Evolutionary conservation across 1,140 invertebrate genomes (phyloP).

Genomic region (Drosophila saltans): DNA sequence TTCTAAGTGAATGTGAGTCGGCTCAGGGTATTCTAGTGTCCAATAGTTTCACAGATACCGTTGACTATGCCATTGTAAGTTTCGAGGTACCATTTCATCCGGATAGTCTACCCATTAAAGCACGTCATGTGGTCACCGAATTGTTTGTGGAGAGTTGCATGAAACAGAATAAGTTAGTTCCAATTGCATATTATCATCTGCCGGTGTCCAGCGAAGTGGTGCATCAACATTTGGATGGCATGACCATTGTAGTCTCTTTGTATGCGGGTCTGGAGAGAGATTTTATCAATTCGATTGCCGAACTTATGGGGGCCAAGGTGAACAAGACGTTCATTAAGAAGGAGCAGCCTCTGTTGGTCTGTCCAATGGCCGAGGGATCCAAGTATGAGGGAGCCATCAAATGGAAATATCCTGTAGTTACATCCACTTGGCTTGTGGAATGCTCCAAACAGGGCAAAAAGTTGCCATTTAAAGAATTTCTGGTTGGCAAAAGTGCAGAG

Average conservation of each 20-base stretch:
- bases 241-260: constrained; percentile 90
- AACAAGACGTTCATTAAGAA: constrained; percentile 86
- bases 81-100: constrained; percentile 69
- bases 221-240: constrained; percentile 86
- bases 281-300: constrained; percentile 88
- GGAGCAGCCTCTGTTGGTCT: constrained; percentile 86
- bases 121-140: constrained; percentile 85
- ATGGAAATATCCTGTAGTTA: constrained; percentile 90
- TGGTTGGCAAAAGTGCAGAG: constrained; percentile 85
- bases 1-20: constrained; percentile 81
- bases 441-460: constrained; percentile 86
- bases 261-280: constrained; percentile 88
- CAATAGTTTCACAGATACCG: constrained; percentile 83
- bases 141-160: constrained; percentile 87
- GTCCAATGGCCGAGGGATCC: constrained; percentile 88
- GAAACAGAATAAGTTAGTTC: constrained; percentile 85
- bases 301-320: constrained; percentile 87
- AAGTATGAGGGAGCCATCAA: constrained; percentile 93
- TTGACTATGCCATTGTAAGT: constrained; percentile 86
- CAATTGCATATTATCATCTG: constrained; percentile 87
- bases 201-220: constrained; percentile 84
- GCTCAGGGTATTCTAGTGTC: constrained; percentile 84
- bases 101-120: constrained; percentile 77
- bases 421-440: constrained; percentile 89
- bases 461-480: constrained; percentile 85